A percentile compares a stretch with the other conserved stretches of the same genome.
phyloP scores from a whole-genome alignment of 2,113 vertebrate species.

The Asarcornis scutulata region DNA sequence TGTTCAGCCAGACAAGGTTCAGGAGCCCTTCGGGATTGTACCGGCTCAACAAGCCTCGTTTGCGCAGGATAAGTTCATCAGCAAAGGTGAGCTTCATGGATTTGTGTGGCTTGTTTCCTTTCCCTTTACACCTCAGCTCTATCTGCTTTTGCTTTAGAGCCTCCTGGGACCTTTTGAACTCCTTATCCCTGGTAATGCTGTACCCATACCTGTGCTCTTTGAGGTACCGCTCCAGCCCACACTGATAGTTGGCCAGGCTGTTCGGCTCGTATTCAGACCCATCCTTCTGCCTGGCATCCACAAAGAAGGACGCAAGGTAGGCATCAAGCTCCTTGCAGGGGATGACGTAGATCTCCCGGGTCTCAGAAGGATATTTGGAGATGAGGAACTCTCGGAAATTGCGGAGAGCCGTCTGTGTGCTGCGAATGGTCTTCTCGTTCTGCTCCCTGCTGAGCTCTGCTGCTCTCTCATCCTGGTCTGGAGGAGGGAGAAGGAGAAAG shows the following conservation, averaged over 20 bases:
- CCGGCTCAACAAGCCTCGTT: constrained; percentile 83
- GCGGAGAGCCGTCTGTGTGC: constrained; percentile 85
- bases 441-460: constrained; percentile 86
- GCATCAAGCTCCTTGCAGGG: constrained; percentile 86
- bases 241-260: constrained; percentile 88
- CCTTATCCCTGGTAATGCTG: constrained; percentile 87
- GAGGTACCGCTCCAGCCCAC: constrained; percentile 85
- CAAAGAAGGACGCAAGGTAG: constrained; percentile 88
- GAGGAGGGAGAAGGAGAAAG: constrained; percentile 64
- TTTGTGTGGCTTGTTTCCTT: constrained; percentile 88
- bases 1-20: constrained; percentile 88
- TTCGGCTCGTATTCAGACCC: constrained; percentile 89
- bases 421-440: constrained; percentile 89
- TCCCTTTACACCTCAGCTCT: constrained; percentile 83
- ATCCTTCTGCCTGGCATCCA: constrained; percentile 86
- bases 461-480: constrained; percentile 85
- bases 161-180: constrained; percentile 87
- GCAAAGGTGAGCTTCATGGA: constrained; percentile 90
- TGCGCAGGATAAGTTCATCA: constrained; percentile 85
- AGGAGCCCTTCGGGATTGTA: constrained; percentile 86
- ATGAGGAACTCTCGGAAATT: constrained; percentile 88
- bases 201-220: constrained; percentile 86
- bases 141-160: constrained; percentile 87
- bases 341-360: constrained; percentile 84
- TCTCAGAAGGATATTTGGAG: constrained; percentile 85